phyloP scores from a whole-genome alignment of 2,888 invertebrate species.

The Sarcophaga carnaria region DNA sequence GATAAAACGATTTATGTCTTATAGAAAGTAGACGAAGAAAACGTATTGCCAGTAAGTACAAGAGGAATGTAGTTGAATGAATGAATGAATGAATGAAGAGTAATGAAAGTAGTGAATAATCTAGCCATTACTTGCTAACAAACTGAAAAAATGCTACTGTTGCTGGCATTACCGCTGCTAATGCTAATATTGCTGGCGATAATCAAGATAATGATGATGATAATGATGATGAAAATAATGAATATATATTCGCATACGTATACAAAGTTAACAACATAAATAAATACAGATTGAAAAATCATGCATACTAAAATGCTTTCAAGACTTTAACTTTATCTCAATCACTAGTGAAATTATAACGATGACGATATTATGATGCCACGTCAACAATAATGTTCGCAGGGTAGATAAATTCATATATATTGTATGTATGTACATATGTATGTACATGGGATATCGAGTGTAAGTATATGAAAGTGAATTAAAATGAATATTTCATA shows the following conservation, averaged over 20 bases:
- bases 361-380: not conserved
- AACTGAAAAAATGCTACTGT: not conserved
- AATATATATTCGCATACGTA: conserved; percentile 29
- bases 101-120: conserved; percentile 24
- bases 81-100: no score
- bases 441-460: not conserved
- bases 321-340: conserved; percentile 48
- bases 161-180: not conserved
- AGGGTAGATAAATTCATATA: not conserved
- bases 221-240: conserved; percentile 40
- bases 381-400: not conserved
- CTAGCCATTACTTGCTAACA: conserved; percentile 32
- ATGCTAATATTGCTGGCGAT: not conserved
- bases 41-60: not conserved
- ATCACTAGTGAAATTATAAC: not conserved
- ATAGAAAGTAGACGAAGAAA: not conserved
- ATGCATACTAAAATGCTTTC: conserved; percentile 47
- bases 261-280: not conserved
- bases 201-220: conserved; percentile 21
- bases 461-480: no score
- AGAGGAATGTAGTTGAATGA: not conserved
- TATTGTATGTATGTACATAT: not conserved
- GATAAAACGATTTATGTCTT: conserved; percentile 46
- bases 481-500: no score
- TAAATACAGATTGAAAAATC: conserved; percentile 48